phyloP scores from a whole-genome alignment of 1,140 invertebrate genomes.

The Drosophila kikkawai region DNA sequence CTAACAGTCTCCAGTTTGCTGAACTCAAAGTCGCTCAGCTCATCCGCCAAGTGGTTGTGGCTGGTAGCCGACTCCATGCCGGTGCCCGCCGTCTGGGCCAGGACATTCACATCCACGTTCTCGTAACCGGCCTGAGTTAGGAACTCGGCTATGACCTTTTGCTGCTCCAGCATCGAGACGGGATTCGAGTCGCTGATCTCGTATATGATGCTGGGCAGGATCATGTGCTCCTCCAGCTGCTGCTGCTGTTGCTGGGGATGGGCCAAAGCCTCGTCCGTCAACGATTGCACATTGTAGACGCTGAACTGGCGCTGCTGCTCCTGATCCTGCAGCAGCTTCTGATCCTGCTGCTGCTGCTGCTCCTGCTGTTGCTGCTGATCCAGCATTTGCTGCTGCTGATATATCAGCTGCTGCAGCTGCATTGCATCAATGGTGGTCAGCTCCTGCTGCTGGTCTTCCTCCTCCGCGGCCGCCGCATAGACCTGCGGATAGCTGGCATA shows the following conservation, averaged over 20 bases:
- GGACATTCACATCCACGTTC: slow-evolving; percentile 67
- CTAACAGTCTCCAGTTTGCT: slow-evolving; percentile 76
- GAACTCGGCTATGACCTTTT: slow-evolving; percentile 76
- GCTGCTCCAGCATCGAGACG: slow-evolving; percentile 77
- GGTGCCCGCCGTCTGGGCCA: slow-evolving; percentile 41
- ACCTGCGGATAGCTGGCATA: slow-evolving; percentile 65
- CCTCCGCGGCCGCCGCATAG: slow-evolving; percentile 31
- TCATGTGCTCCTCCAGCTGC: slow-evolving; percentile 65
- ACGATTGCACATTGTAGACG: slow-evolving; percentile 74
- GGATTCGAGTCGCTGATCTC: slow-evolving; percentile 76
- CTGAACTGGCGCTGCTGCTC: slow-evolving; percentile 67
- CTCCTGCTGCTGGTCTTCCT: slow-evolving; percentile 50
- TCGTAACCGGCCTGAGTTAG: slow-evolving; percentile 73
- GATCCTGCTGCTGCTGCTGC: slow-evolving; percentile 52
- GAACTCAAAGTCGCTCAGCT: slow-evolving; percentile 70
- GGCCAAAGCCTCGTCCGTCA: slow-evolving; percentile 64
- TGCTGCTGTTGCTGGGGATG: slow-evolving; percentile 28
- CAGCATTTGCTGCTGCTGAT: slow-evolving; percentile 76
- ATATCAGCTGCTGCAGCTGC: slow-evolving; percentile 75
- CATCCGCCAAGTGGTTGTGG: slow-evolving; percentile 39
- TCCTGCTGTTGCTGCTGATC: slow-evolving; percentile 65
- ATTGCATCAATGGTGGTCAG: slow-evolving; percentile 73
- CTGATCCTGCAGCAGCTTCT: slow-evolving; percentile 47
- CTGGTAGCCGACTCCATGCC: not conserved
- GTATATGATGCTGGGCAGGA: slow-evolving; percentile 77